Conservation (phyloP, 2,888 invertebrate genomes). For the Cantharis rufa region DNA sequence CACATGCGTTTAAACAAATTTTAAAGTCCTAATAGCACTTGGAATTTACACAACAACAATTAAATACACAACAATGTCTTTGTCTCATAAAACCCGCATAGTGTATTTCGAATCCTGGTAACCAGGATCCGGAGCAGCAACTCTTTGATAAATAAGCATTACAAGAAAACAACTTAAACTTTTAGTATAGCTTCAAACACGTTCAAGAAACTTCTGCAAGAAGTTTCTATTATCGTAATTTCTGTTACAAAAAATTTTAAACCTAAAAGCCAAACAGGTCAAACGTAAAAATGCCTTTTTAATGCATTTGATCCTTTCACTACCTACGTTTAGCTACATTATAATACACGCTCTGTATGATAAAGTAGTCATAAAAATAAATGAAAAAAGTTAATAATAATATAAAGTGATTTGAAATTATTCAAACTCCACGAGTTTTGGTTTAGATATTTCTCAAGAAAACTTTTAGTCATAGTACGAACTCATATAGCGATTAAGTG, state of each 20-base stretch:
- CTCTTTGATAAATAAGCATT: slow-evolving; percentile 34
- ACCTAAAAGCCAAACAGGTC: neutral
- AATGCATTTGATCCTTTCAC: neutral
- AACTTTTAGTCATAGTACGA: neutral
- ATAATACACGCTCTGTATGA: neutral
- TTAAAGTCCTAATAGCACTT: neutral
- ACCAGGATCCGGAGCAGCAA: slow-evolving; percentile 26
- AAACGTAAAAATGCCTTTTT: neutral
- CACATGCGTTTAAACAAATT: neutral
- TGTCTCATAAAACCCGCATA: slow-evolving; percentile 40
- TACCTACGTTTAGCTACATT: neutral
- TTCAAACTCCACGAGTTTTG: neutral
- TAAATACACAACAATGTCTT: slow-evolving; percentile 39
- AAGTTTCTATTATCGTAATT: neutral
- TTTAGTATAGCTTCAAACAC: neutral
- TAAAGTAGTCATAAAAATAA: neutral
- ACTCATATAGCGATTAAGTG: neutral
- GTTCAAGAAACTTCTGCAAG: neutral
- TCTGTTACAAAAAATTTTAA: neutral
- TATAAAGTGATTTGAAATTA: neutral
- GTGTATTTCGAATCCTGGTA: slow-evolving; percentile 37
- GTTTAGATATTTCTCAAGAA: neutral
- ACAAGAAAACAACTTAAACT: slow-evolving; percentile 16
- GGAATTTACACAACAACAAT: neutral
- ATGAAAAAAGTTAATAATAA: neutral